Evolutionary conservation across 2,113 vertebrate species (phyloP), one percentile per base, ranked within the genome.

Genomic region (Platysternon megacephalum): DNA sequence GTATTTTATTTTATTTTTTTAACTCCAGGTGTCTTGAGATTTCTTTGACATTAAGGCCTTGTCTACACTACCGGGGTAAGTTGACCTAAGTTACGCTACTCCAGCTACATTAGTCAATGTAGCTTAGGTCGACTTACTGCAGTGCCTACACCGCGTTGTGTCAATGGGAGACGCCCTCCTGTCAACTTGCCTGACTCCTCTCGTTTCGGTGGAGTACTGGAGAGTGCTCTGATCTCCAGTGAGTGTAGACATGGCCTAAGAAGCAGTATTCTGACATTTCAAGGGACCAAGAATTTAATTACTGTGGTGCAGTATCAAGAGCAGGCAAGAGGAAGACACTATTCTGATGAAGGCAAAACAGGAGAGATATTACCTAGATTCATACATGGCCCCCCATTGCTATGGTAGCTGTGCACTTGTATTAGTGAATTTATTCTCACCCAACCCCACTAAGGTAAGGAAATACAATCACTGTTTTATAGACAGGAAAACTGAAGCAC

Each of bases 261-360:
- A 83, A 46, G 24, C 11, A 1, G 8, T 44, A 58, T 28, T 0
- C 0, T 6, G 76, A 26, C 58, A 6, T 1, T 61, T 80, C 44
- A 56, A 11, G 44, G 24, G 1, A 26, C 53, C 55, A 76, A 48
- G 44, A 14, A 65, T 21, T 44, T 76, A 44, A 91, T 29, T 9
- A 3, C 52, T 4, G 1, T 39, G 14, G 11, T 19, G 65, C 88
- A 83, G 11, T 82, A 88, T 2, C 56, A 32, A 8, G 3, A 82
- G 26, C 16, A 10, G 2, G 74, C 22, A 10, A 7, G 24, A 22
- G 3, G 24, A 39, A 82, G 39, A 22, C 8, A 2, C 1, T 5
- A 2, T 11, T 72, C n/a, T 29, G 46, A 46, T 61, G 89, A n/a
- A 72, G 14, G 4, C 19, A 51, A 35, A 82, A 46, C 76, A 44